Percentiles rank a stretch among this genome's conserved stretches.
phyloP scores from a whole-genome alignment of 2,797 vertebrate species.

The Sandelia bainsii region DNA sequence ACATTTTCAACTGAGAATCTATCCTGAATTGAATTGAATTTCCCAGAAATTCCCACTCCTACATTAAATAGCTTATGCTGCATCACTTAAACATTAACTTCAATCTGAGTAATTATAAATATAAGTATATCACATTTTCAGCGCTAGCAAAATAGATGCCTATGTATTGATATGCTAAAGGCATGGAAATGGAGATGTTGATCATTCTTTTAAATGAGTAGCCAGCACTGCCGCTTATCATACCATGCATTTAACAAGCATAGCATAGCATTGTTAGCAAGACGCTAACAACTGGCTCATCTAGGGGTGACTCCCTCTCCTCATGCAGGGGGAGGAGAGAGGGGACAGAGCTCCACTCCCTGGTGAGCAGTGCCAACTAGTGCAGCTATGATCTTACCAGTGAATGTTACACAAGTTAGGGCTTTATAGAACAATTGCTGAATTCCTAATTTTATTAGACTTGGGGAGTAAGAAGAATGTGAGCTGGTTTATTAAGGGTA shows the following conservation, averaged over 20 bases:
- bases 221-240: too few species aligned
- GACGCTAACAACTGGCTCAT: neutral
- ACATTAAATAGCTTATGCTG: too few species aligned
- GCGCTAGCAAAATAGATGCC: neutral
- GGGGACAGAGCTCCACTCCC: neutral
- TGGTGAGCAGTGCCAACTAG: neutral
- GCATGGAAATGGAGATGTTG: neutral
- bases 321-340: neutral
- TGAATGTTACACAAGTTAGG: constrained; percentile 12
- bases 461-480: constrained; percentile 16
- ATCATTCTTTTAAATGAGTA: neutral
- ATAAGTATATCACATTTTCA: neutral
- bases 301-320: neutral
- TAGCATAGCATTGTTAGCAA: neutral
- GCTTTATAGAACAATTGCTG: constrained; percentile 4
- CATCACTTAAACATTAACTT: neutral
- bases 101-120: neutral
- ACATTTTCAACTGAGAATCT: too few species aligned
- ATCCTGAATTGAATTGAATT: neutral
- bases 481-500: constrained; percentile 3
- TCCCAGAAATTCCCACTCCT: too few species aligned
- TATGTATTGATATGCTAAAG: neutral
- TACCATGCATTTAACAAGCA: neutral
- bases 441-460: constrained; percentile 30
- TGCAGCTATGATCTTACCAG: constrained; percentile 8